Conservation (phyloP, 2,888 invertebrate genomes). For the Herminia tarsipennalis region DNA sequence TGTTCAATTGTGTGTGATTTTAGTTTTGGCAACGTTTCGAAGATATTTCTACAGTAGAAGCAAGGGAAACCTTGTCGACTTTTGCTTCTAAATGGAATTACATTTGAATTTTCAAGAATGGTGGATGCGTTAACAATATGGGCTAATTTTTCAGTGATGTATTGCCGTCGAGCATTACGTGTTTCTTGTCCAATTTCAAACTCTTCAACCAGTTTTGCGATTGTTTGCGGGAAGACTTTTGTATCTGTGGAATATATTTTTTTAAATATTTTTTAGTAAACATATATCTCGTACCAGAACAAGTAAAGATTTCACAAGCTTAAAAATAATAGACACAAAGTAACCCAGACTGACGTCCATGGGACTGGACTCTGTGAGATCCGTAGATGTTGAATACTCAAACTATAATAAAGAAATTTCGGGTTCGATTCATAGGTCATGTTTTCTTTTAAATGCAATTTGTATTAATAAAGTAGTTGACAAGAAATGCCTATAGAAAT, state of each 20-base stretch:
- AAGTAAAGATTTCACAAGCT: too few relatives aligned
- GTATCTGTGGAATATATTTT: conserved; percentile 48
- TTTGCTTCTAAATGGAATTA: conserved; percentile 67
- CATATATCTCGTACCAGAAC: too few relatives aligned
- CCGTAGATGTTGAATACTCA: too few relatives aligned
- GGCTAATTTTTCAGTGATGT: conserved; percentile 64
- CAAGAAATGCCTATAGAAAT: too few relatives aligned
- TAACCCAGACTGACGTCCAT: too few relatives aligned
- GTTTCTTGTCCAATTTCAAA: conserved; percentile 16
- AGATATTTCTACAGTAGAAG: conserved; percentile 66
- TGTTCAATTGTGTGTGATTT: conserved; percentile 55
- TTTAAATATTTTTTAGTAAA: too few relatives aligned
- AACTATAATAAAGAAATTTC: too few relatives aligned
- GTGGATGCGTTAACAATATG: conserved; percentile 60
- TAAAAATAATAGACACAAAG: too few relatives aligned
- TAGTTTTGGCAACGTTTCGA: conserved; percentile 56
- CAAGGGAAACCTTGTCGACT: conserved; percentile 68
- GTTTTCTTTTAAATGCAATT: too few relatives aligned
- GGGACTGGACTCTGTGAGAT: too few relatives aligned
- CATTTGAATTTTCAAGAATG: conserved; percentile 63
- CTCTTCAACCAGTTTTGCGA: conserved; percentile 45
- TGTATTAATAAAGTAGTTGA: too few relatives aligned
- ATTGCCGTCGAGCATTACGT: conserved; percentile 24
- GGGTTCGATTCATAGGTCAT: too few relatives aligned
- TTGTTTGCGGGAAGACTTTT: conserved; percentile 49